These are phyloP conservation scores for Halcyon malimbica DNA, from an alignment of 2,113 vertebrate species.

Conservation along the genomic window DNA sequence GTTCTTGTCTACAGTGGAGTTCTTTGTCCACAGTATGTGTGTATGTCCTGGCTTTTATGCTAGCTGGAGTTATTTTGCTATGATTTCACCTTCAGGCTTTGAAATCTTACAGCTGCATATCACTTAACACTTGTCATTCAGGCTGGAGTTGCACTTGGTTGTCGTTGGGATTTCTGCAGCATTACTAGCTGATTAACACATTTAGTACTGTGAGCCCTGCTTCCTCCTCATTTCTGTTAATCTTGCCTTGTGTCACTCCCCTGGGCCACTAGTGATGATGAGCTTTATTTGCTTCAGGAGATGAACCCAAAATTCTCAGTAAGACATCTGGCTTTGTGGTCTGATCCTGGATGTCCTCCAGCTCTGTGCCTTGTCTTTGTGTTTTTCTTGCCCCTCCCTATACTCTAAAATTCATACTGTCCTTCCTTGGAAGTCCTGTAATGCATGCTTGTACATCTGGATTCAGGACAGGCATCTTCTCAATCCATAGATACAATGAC, in stretches of 20 bases:
- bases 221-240: background rate
- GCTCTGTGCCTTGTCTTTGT: background rate
- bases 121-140: background rate
- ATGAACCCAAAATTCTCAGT: background rate
- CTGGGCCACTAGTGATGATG: background rate
- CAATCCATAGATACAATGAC: background rate
- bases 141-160: background rate
- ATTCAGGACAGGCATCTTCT: background rate
- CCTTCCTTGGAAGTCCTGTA: background rate
- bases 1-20: background rate
- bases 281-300: background rate
- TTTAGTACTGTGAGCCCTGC: background rate
- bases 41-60: background rate
- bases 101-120: background rate
- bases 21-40: background rate
- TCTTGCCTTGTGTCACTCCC: background rate
- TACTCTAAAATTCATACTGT: background rate
- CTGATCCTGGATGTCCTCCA: background rate
- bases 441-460: background rate
- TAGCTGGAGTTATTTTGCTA: background rate
- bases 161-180: background rate
- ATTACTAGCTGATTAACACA: background rate
- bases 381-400: background rate
- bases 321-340: background rate
- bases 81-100: background rate